Conservation (phyloP, 2,113 vertebrate species). For the Barnardius zonarius region DNA sequence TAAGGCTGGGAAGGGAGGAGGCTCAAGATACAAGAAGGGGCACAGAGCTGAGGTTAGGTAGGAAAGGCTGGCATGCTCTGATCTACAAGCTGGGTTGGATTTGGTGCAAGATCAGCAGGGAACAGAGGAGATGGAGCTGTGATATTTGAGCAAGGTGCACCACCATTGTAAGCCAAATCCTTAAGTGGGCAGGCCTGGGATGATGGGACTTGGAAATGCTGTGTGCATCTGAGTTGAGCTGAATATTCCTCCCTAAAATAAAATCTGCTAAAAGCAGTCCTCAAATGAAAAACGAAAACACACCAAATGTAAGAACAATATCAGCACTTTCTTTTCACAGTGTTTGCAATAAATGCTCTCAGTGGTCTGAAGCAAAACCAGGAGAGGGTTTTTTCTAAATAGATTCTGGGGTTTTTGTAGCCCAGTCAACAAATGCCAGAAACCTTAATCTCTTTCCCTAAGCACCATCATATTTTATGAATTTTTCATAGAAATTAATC, state of each 20-base stretch:
- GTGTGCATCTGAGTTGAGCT: background rate
- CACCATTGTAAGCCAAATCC: background rate
- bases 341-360: background rate
- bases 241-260: background rate
- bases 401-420: background rate
- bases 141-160: background rate
- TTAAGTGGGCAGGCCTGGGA: background rate
- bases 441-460: slow-evolving; percentile 7
- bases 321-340: slow-evolving; percentile 16
- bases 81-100: background rate
- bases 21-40: background rate
- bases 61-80: background rate
- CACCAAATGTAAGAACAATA: background rate
- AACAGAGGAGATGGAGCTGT: background rate
- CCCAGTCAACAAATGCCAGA: slow-evolving; percentile 3
- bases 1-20: background rate
- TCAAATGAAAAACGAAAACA: slow-evolving; percentile 22
- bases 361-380: background rate
- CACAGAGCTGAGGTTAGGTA: background rate
- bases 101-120: background rate
- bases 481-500: slow-evolving; percentile 54
- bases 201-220: background rate
- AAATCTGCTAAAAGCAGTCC: background rate
- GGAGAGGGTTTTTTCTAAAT: background rate
- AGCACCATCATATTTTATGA: slow-evolving; percentile 13